These are phyloP conservation scores for Dichetophora obliterata DNA, from an alignment of 2,888 invertebrate genomes.

Conservation along the genomic window DNA sequence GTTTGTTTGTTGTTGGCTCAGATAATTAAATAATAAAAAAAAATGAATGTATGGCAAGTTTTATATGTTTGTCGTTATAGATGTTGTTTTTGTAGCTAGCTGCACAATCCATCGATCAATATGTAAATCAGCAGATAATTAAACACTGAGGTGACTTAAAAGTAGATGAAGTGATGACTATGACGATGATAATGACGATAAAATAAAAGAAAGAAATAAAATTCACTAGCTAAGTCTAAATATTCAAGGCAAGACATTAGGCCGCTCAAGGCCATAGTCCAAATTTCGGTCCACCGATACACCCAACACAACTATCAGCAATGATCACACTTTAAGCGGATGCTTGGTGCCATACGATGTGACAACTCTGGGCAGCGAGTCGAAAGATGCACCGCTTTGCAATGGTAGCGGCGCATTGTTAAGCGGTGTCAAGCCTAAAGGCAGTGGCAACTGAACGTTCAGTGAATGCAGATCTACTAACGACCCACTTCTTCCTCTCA, in stretches of 20 bases:
- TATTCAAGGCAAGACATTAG: neutral
- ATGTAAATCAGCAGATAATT: neutral
- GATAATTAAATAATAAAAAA: neutral
- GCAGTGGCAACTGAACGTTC: slow-evolving; percentile 62
- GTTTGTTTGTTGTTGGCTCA: neutral
- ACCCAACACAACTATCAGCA: slow-evolving; percentile 28
- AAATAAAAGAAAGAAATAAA: neutral
- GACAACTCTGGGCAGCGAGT: slow-evolving; percentile 56
- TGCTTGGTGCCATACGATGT: slow-evolving; percentile 63
- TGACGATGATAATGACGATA: neutral
- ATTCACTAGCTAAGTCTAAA: slow-evolving; percentile 26
- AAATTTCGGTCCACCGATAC: neutral
- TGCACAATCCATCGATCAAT: neutral
- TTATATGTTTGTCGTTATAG: neutral
- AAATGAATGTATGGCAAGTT: slow-evolving; percentile 30
- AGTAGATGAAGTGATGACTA: neutral
- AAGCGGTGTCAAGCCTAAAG: slow-evolving; percentile 59
- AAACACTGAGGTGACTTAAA: neutral
- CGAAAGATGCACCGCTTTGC: slow-evolving; percentile 62
- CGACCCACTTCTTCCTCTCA: neutral
- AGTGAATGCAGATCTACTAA: slow-evolving; percentile 49
- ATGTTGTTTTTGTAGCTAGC: neutral
- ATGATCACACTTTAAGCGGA: slow-evolving; percentile 47
- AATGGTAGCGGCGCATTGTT: slow-evolving; percentile 61
- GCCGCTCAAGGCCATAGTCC: neutral